phyloP scores from a whole-genome alignment of 1,140 invertebrate species.

The Bombus pascuorum region DNA sequence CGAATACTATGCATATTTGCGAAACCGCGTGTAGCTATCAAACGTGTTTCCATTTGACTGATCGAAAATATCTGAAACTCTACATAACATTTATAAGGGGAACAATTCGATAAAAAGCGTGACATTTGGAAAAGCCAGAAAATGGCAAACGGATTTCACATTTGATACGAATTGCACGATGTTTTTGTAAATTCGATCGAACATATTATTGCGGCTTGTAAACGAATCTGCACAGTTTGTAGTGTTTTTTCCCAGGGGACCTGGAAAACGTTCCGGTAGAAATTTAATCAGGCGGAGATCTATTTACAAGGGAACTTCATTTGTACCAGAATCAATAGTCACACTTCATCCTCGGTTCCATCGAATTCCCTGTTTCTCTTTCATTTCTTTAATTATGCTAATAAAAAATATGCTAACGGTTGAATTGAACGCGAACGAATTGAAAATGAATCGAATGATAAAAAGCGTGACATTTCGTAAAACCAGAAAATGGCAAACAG shows the following conservation, averaged over 20 bases:
- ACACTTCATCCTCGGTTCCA: neutral
- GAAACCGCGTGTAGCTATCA: too few species aligned
- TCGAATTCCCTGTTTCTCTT: neutral
- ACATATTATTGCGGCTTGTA: neutral
- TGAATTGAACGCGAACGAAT: too few species aligned
- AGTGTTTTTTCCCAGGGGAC: neutral
- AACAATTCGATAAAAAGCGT: neutral
- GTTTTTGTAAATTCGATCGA: neutral
- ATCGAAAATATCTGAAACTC: neutral
- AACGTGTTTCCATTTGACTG: neutral
- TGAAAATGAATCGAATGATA: neutral
- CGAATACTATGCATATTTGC: neutral
- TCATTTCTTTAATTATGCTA: too few species aligned
- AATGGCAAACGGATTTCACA: neutral
- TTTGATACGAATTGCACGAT: neutral
- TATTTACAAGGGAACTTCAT: neutral
- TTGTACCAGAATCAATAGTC: neutral
- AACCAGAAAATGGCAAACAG: neutral
- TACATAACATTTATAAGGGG: neutral
- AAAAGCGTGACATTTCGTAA: neutral
- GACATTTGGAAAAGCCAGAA: neutral
- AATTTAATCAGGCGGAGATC: constrained; percentile 15
- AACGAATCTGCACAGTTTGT: neutral
- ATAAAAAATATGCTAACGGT: too few species aligned
- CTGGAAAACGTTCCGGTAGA: neutral